Base-by-base conservation (phyloP, 2,113 vertebrate species). In the Centropus unirufus region DNA sequence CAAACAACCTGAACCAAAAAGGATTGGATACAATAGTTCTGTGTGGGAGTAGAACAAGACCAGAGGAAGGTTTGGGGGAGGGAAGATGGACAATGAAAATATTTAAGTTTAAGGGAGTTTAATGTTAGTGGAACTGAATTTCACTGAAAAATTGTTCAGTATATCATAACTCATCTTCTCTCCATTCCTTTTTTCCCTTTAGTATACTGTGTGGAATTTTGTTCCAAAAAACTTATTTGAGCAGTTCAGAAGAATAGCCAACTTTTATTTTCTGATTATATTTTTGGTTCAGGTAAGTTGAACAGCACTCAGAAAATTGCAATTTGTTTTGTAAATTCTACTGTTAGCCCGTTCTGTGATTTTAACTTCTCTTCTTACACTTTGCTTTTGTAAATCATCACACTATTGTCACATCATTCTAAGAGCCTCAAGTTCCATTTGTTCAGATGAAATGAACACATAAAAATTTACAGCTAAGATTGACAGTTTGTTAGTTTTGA, bases 251-350 rank as follows among this genome's bases (percentile, higher is more conserved):
- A 99, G 99, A 97, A 98, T 99, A 97, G 99, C 99, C 97, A 99
- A 99, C 97, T 99, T 99, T 98, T 99, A 99, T 96, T 99, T 99
- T 97, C 99, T 99, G 96, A 99, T 99, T 86, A 99, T 99, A 97
- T 99, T 99, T 98, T 99, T 99, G 90, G 99, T 99, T 95, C 99
- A 99, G 99, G 99, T 99, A 98, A 98, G 98, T 93, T 94, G 39
- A 58, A 34, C 75, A 74, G 74, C 75, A 83, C 27, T 83, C 8
- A 36, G 5, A 34, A 69, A 62, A 80, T 46, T 17, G 16, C 30
- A 36, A 19, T 83, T 69, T 69, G 10, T 76, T 4, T 83, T 88
- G 39, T 91, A 55, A 78, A 52, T 89, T 83, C 24, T 80, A 66
- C 61, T 78, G 34, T 20, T 51, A 77, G 69, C 87, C 16, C 66